These are phyloP conservation scores for Mormyrus lacerda DNA, from an alignment of 2,113 vertebrate species.

Conservation along the genomic window DNA sequence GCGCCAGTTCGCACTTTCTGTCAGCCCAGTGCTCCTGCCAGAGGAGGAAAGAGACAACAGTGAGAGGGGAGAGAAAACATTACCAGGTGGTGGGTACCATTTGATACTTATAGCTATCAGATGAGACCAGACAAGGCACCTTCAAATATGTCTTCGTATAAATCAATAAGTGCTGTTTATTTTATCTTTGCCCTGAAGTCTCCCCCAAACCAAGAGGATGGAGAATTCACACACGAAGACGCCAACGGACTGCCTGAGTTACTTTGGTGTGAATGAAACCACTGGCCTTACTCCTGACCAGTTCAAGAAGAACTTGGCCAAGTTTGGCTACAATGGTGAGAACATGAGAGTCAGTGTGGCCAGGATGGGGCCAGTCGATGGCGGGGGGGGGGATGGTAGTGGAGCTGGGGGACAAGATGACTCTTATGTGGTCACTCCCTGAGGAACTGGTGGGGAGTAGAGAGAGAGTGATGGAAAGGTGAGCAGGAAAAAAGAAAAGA, in stretches of 20 bases:
- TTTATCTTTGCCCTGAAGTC: slow-evolving; percentile 44
- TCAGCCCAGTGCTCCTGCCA: slow-evolving; percentile 50
- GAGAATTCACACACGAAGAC: slow-evolving; percentile 75
- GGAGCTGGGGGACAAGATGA: neutral
- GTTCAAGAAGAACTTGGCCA: slow-evolving; percentile 74
- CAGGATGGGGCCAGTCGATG: neutral
- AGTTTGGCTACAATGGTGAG: slow-evolving; percentile 83
- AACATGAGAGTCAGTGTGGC: slow-evolving; percentile 10
- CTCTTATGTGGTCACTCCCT: neutral
- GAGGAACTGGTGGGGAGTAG: neutral
- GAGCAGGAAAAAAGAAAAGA: neutral
- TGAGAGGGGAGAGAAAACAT: slow-evolving; percentile 42
- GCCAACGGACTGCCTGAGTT: slow-evolving; percentile 65
- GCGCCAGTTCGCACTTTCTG: slow-evolving; percentile 65
- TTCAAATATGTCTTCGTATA: neutral
- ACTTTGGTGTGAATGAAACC: slow-evolving; percentile 75
- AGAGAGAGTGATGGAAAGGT: neutral
- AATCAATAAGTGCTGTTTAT: slow-evolving; percentile 16
- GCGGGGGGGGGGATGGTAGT: neutral
- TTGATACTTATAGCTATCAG: slow-evolving; percentile 40
- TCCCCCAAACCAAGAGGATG: slow-evolving; percentile 65
- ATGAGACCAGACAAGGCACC: neutral
- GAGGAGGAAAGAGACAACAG: slow-evolving; percentile 49
- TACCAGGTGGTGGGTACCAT: slow-evolving; percentile 33
- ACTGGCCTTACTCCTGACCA: slow-evolving; percentile 73